phyloP scores from a whole-genome alignment of 2,797 vertebrate genomes.

The Synanceia verrucosa region DNA sequence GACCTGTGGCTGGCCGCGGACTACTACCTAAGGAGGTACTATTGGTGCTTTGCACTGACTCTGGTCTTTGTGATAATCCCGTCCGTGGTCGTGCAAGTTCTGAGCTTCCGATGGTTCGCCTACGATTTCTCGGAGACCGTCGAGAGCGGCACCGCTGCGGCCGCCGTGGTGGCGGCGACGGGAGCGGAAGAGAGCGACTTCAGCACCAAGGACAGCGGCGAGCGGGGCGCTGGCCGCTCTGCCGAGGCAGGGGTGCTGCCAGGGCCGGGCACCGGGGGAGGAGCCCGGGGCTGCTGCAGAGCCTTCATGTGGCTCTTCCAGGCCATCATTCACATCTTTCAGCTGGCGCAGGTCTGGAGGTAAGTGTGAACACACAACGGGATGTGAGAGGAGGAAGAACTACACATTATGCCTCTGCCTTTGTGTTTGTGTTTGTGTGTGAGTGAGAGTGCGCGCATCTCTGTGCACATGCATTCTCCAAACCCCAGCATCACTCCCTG shows the following conservation, averaged over 20 bases:
- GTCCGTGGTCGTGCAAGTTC: slow-evolving; percentile 92
- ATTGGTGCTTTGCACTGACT: slow-evolving; percentile 91
- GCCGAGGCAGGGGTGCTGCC: slow-evolving; percentile 65
- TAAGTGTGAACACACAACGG: slow-evolving; percentile 68
- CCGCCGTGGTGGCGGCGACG: slow-evolving; percentile 76
- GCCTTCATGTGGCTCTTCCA: slow-evolving; percentile 91
- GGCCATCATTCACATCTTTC: slow-evolving; percentile 89
- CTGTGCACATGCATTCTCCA: not conserved
- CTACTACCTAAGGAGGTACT: slow-evolving; percentile 89
- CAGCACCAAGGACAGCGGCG: slow-evolving; percentile 86
- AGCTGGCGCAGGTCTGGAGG: slow-evolving; percentile 96
- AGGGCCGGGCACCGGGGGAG: slow-evolving; percentile 69
- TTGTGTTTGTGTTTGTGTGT: slow-evolving; percentile 6
- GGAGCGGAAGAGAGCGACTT: slow-evolving; percentile 77
- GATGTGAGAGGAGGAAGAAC: slow-evolving; percentile 4
- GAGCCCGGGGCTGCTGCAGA: slow-evolving; percentile 88
- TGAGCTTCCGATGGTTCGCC: slow-evolving; percentile 96
- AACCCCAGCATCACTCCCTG: slow-evolving; percentile 19
- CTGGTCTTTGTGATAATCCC: slow-evolving; percentile 93
- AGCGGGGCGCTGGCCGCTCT: slow-evolving; percentile 80
- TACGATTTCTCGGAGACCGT: slow-evolving; percentile 85
- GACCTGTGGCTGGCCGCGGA: slow-evolving; percentile 98
- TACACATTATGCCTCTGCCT: slow-evolving; percentile 21
- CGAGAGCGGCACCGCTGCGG: slow-evolving; percentile 75
- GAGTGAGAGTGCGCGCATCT: not conserved